phyloP scores from a whole-genome alignment of 1,140 invertebrate species.

The Zaprionus gabonicus region DNA sequence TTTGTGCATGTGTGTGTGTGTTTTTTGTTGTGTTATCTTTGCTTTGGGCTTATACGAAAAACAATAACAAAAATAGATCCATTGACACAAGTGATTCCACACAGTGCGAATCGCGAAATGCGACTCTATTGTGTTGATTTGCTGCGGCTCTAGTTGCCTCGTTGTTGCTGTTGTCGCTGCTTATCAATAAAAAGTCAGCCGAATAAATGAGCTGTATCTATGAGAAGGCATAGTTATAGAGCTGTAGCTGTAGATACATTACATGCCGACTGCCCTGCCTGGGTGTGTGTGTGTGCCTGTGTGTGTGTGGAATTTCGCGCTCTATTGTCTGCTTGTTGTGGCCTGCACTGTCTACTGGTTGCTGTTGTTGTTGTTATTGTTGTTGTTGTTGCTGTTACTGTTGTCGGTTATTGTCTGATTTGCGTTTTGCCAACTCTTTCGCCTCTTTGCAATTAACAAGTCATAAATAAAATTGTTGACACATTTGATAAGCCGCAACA shows the following conservation, averaged over 20 bases:
- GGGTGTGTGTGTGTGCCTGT: constrained; percentile 12
- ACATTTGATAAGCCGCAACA: constrained; percentile 70
- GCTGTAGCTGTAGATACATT: constrained; percentile 6
- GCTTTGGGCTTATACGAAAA: constrained; percentile 38
- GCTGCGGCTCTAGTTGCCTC: neutral
- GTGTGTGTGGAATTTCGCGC: constrained; percentile 65
- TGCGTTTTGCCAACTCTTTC: constrained; percentile 71
- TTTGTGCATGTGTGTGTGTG: neutral
- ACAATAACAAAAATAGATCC: constrained; percentile 27
- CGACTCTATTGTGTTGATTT: constrained; percentile 36
- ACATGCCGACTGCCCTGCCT: constrained; percentile 2
- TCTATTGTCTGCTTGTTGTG: constrained; percentile 70
- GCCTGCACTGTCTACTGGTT: constrained; percentile 22
- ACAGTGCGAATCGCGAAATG: constrained; percentile 57
- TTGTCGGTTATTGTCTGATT: constrained; percentile 56
- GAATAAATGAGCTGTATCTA: constrained; percentile 66
- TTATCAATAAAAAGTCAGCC: constrained; percentile 62
- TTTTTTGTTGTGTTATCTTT: constrained; percentile 45
- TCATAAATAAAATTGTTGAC: constrained; percentile 78
- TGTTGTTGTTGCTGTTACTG: constrained; percentile 12
- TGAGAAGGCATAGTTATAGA: constrained; percentile 9
- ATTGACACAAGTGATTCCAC: constrained; percentile 67
- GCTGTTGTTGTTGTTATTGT: constrained; percentile 23
- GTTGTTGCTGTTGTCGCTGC: constrained; percentile 40
- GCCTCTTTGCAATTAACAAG: constrained; percentile 75